Evolutionary conservation across 2,113 vertebrate genomes (phyloP), one percentile per base, ranked within the genome.

Genomic region (Cyanistes caeruleus): DNA sequence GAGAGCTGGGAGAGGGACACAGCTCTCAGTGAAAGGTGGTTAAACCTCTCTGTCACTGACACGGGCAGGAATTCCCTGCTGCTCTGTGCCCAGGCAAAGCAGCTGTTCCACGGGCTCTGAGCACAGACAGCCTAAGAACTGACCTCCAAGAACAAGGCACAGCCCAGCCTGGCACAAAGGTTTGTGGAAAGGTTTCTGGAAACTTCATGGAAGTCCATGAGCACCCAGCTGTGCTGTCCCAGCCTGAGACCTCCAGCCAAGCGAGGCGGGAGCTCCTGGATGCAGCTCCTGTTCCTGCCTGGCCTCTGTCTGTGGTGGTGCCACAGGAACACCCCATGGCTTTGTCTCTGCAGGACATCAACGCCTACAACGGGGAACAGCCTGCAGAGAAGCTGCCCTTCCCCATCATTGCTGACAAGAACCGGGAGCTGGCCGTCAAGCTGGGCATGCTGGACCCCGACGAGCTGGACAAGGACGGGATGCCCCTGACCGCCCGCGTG

Each of bases 381-480:
- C 86, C 98, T 5, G 95, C 85, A 14, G 94, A 94, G 72, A 84
- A 97, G 28, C 94, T 99, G 14, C 99, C 99, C 30, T 99, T 99
- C 94, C 99, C 99, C 69, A 99, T 99, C 97, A 99, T 99, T 10
- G 99, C 99, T 9, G 99, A 99, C 37, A 96, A 98, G 11, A 98
- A 98, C 65, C 97, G 99, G 77, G 98, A 98, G 73, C 98, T 99
- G 21, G 97, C 99, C 0, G 94, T 99, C 60, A 95, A 98, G 90
- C 86, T 99, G 90, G 99, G 99, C 56, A 99, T 99, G 99, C 97
- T 99, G 96, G 99, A 99, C 97, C 99, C 99, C 0, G 99, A 99
- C 6, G 99, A 99, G 98, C 97, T 44, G 77, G 99, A 99, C 84
- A 98, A 98, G 80, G 98, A 98, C 0, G 99, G 99, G 49, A 86